Evolutionary conservation across 1,140 invertebrate genomes (phyloP).

Genomic region (Oppia nitens): DNA sequence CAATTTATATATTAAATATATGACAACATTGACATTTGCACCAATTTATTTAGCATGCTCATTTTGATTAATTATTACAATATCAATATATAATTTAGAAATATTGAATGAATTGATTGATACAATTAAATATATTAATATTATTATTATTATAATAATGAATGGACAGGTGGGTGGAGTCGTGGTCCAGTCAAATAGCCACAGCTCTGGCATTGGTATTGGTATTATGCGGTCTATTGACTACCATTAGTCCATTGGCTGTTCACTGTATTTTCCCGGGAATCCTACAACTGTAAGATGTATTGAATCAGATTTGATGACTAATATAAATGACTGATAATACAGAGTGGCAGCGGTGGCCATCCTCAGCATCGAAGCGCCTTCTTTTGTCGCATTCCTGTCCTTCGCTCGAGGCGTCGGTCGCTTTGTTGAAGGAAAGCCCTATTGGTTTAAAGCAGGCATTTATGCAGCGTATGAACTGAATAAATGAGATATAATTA

Average conservation of each 20-base stretch:
- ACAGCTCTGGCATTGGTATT: slow-evolving; percentile 11
- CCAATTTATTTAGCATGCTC: too few relatives aligned
- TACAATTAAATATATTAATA: too few relatives aligned
- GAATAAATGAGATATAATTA: not conserved
- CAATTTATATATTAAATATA: too few relatives aligned
- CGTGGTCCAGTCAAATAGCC: slow-evolving; percentile 17
- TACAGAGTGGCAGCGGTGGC: slow-evolving; percentile 9
- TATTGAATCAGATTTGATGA: not conserved
- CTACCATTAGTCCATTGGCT: slow-evolving; percentile 1
- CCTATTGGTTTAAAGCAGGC: slow-evolving; percentile 16
- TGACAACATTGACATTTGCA: too few relatives aligned
- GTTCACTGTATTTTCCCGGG: slow-evolving; percentile 12
- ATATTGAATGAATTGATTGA: too few relatives aligned
- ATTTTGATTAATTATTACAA: too few relatives aligned
- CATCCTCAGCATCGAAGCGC: slow-evolving; percentile 17
- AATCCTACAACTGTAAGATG: slow-evolving; percentile 12
- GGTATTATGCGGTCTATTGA: slow-evolving; percentile 13
- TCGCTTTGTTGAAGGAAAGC: slow-evolving; percentile 16
- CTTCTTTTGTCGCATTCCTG: slow-evolving; percentile 16
- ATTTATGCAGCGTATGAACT: slow-evolving; percentile 14
- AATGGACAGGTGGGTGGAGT: slow-evolving; percentile 12
- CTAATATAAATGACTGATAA: not conserved
- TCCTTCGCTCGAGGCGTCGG: slow-evolving; percentile 16
- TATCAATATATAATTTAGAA: too few relatives aligned
- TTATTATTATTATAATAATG: too few relatives aligned